These are phyloP conservation scores for Myrmecophaga tridactyla DNA, from an alignment of 2,113 vertebrate genomes.

Conservation along the genomic window DNA sequence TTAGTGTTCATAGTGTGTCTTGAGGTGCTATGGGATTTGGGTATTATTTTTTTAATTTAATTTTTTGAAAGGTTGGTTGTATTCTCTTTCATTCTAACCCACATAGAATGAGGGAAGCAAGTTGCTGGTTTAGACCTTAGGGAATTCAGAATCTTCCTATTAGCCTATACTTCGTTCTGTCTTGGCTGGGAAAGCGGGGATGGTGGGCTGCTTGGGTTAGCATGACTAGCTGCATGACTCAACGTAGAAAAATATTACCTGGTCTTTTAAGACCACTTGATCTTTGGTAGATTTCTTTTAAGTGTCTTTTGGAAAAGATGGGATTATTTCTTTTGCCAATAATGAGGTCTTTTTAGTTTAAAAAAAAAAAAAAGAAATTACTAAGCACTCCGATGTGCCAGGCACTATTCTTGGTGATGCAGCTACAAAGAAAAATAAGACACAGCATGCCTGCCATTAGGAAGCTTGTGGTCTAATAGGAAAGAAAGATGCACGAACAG, in stretches of 20 bases:
- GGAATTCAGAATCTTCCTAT: background rate
- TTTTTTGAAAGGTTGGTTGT: background rate
- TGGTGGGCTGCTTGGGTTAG: background rate
- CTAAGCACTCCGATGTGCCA: background rate
- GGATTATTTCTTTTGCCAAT: background rate
- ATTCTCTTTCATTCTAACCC: background rate
- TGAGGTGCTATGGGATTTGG: background rate
- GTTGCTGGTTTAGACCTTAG: background rate
- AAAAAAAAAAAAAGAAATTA: background rate
- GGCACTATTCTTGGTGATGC: background rate
- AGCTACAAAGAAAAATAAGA: background rate
- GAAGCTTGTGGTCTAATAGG: background rate
- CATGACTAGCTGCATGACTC: background rate
- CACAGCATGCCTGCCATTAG: background rate
- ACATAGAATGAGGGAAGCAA: background rate
- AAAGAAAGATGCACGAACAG: background rate
- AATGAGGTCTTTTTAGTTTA: background rate
- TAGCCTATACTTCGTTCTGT: background rate
- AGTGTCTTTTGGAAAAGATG: background rate
- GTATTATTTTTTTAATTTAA: background rate
- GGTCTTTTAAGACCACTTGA: background rate
- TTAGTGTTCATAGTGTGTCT: background rate
- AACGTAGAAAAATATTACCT: background rate
- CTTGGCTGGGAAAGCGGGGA: background rate
- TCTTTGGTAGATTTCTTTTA: background rate